These are phyloP conservation scores for Macrosiphum euphorbiae DNA, from an alignment of 2,888 invertebrate genomes.

Conservation along the genomic window DNA sequence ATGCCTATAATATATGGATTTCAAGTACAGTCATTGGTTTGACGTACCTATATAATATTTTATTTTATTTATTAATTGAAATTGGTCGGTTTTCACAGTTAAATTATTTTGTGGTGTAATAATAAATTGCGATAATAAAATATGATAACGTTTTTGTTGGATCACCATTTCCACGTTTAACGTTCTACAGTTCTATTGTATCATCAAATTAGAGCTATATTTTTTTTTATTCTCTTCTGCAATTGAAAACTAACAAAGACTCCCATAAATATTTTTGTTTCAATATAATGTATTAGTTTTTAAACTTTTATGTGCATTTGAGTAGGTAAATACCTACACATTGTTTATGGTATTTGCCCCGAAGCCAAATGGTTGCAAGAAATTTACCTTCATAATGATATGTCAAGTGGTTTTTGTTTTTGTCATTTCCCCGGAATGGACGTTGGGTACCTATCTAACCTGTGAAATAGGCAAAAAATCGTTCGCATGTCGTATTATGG, in stretches of 20 bases:
- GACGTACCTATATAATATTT: background rate
- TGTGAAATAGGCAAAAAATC: slow-evolving; percentile 26
- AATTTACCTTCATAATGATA: slow-evolving; percentile 27
- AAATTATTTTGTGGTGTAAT: background rate
- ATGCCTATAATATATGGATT: background rate
- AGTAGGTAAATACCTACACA: background rate
- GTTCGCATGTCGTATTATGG: background rate
- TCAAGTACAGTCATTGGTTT: background rate
- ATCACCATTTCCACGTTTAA: background rate
- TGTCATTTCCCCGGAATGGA: background rate
- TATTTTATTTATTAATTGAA: background rate
- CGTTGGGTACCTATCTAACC: background rate
- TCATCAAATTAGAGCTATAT: background rate
- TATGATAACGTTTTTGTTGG: background rate
- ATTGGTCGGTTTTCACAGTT: background rate
- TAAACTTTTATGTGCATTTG: background rate
- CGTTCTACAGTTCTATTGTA: background rate
- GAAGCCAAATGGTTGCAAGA: background rate
- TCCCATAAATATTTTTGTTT: background rate
- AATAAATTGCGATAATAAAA: background rate
- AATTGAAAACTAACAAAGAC: background rate
- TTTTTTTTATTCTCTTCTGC: background rate
- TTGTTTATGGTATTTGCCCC: background rate
- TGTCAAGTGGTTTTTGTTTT: slow-evolving; percentile 22
- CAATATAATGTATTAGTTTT: background rate